Evolutionary conservation across 2,888 invertebrate species (phyloP).

Genomic region (Coleophora flavipennella): DNA sequence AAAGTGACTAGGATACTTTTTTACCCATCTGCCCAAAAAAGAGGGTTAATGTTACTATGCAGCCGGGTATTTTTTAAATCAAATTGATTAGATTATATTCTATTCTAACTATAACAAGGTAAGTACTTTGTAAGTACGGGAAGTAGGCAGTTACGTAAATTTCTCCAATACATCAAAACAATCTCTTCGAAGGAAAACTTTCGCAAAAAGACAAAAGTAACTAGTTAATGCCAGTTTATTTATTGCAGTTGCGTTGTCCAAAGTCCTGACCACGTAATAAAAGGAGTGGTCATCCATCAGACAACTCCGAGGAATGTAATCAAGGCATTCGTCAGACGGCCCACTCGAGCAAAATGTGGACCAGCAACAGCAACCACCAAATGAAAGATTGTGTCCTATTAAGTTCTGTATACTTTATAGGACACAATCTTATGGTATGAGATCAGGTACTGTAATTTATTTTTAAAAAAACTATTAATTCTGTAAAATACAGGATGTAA

Average conservation of each 20-base stretch:
- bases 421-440: no score
- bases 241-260: constrained; percentile 26
- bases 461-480: no score
- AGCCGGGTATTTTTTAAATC: no score
- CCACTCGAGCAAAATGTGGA: constrained; percentile 32
- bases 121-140: no score
- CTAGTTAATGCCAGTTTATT: constrained; percentile 35
- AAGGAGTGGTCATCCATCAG: constrained; percentile 52
- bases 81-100: not conserved
- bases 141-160: no score
- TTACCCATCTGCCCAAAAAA: no score
- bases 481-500: no score
- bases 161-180: not conserved
- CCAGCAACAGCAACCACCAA: constrained; percentile 13
- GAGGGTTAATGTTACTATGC: no score
- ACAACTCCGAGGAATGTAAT: constrained; percentile 51
- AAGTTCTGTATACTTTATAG: no score
- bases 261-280: constrained; percentile 36
- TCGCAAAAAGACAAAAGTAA: constrained; percentile 1
- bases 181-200: not conserved
- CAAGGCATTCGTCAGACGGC: constrained; percentile 50
- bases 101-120: not conserved
- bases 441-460: no score
- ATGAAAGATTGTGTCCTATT: constrained; percentile 37
- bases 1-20: no score